A percentile compares a stretch with the other conserved stretches of the same genome.
Conservation (phyloP, 2,113 vertebrate species). For the Scophthalmus maximus region DNA sequence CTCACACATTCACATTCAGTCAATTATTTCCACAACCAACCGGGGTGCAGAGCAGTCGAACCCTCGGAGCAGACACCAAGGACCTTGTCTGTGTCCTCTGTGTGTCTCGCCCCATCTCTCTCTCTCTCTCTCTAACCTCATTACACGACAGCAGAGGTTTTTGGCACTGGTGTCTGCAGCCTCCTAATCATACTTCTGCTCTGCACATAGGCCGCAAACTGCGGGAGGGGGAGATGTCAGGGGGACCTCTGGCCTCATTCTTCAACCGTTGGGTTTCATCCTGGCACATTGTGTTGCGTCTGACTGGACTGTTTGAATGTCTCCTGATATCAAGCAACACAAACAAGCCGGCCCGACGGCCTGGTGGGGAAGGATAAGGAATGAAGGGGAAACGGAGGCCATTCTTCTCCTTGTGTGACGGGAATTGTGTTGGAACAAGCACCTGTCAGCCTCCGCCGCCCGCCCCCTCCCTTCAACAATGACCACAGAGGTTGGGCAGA, state of each 20-base stretch:
- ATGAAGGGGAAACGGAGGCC: slow-evolving; percentile 65
- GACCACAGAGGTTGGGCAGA: slow-evolving; percentile 61
- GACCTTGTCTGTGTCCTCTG: slow-evolving; percentile 21
- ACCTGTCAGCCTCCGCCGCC: slow-evolving; percentile 64
- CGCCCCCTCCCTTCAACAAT: slow-evolving; percentile 48
- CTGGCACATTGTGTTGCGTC: slow-evolving; percentile 63
- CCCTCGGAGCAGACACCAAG: slow-evolving; percentile 19
- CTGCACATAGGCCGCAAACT: slow-evolving; percentile 37
- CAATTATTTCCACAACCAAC: slow-evolving; percentile 25
- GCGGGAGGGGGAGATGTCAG: slow-evolving; percentile 53
- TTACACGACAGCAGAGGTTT: slow-evolving; percentile 31
- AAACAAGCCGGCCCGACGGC: slow-evolving; percentile 71
- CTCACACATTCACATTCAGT: slow-evolving; percentile 44
- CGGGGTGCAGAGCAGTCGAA: slow-evolving; percentile 19
- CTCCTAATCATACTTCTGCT: slow-evolving; percentile 47
- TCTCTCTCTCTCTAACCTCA: slow-evolving; percentile 35
- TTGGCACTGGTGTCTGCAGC: slow-evolving; percentile 29
- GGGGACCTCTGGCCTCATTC: slow-evolving; percentile 64
- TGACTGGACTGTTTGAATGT: slow-evolving; percentile 73
- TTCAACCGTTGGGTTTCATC: slow-evolving; percentile 56
- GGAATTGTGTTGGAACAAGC: slow-evolving; percentile 79
- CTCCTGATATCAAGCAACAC: slow-evolving; percentile 71
- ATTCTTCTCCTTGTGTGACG: slow-evolving; percentile 74
- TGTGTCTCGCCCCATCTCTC: slow-evolving; percentile 19
- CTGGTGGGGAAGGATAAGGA: slow-evolving; percentile 73